Evolutionary conservation across 1,140 invertebrate genomes (phyloP).

Genomic region (Phortica variegata): DNA sequence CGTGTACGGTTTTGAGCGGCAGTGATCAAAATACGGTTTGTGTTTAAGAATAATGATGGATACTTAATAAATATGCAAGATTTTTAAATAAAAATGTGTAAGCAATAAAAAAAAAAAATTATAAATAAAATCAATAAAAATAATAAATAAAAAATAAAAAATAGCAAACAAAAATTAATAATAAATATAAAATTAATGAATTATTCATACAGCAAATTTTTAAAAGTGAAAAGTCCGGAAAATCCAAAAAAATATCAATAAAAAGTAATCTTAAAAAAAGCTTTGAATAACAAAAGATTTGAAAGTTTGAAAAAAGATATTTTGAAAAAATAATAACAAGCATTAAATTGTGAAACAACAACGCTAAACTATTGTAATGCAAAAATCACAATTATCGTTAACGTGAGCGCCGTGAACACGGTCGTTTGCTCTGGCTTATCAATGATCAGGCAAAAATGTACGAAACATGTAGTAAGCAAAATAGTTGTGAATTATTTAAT

Average conservation of each 20-base stretch:
- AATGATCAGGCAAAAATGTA: background rate
- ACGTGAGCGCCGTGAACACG: background rate
- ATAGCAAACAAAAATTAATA: background rate
- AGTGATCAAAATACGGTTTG: background rate
- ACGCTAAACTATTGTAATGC: background rate
- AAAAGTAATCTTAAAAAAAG: background rate
- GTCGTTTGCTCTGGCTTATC: background rate
- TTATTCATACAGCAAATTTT: background rate
- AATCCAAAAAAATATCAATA: background rate
- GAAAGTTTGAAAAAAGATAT: background rate
- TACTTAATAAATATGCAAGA: background rate
- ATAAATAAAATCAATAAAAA: background rate
- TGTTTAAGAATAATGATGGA: background rate
- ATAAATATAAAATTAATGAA: background rate
- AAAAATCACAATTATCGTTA: background rate
- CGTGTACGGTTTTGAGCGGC: slow-evolving; percentile 31
- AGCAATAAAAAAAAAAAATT: background rate
- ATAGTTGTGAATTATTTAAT: background rate
- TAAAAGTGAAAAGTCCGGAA: background rate
- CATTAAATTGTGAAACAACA: no score
- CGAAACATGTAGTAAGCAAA: background rate
- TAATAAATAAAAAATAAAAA: slow-evolving; percentile 2
- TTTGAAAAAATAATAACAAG: background rate
- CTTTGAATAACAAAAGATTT: background rate
- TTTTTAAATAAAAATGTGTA: background rate